phyloP scores from a whole-genome alignment of 2,888 invertebrate species.

The Lobophora halterata region DNA sequence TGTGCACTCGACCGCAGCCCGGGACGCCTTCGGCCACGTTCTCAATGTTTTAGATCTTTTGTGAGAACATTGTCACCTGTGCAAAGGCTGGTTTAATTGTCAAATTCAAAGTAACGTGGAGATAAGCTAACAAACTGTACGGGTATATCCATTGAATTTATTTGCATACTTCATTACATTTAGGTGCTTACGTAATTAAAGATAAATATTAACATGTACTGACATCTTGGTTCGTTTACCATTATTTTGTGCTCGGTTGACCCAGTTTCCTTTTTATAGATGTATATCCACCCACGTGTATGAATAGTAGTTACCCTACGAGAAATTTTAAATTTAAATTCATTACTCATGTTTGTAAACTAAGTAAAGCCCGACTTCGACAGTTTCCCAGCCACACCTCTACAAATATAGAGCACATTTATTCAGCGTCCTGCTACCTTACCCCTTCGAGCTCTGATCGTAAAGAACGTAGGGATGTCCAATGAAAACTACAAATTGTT shows the following conservation, averaged over 20 bases:
- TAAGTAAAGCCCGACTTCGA: constrained; percentile 24
- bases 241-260: no score
- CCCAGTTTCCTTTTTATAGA: constrained; percentile 8
- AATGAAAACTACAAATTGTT: constrained; percentile 1
- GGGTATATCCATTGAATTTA: not conserved
- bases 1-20: constrained; percentile 26
- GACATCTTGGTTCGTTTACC: no score
- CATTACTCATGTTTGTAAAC: constrained; percentile 24
- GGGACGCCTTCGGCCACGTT: constrained; percentile 22
- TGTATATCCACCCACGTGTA: no score
- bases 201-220: not conserved
- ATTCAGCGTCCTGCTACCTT: constrained; percentile 25
- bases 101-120: constrained; percentile 12
- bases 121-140: not conserved
- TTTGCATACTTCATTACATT: not conserved
- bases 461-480: constrained; percentile 22
- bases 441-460: constrained; percentile 27
- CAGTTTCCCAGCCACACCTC: constrained; percentile 23
- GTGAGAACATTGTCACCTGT: constrained; percentile 32
- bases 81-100: constrained; percentile 21
- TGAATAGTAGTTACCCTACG: not conserved
- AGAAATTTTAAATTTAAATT: constrained; percentile 30
- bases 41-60: constrained; percentile 22
- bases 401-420: constrained; percentile 33
- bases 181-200: not conserved